These are phyloP conservation scores for Volucella zonaria DNA, from an alignment of 2,888 invertebrate species.

Conservation along the genomic window DNA sequence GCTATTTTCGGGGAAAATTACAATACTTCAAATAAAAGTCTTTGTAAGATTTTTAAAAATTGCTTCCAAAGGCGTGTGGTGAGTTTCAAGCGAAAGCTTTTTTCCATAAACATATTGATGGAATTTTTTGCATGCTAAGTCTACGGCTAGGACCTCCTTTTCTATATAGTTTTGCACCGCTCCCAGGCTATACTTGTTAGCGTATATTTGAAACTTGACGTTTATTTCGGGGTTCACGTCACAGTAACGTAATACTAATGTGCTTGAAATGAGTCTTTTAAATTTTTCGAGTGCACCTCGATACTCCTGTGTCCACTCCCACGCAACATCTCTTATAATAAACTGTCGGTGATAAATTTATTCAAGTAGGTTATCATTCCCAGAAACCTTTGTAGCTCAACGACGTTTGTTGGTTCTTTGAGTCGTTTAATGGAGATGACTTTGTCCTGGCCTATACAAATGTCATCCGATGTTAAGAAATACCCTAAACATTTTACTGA, in stretches of 20 bases:
- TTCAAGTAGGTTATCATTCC: not conserved
- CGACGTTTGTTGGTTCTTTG: not conserved
- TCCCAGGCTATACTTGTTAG: slow-evolving; percentile 20
- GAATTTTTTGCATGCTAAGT: too few relatives aligned
- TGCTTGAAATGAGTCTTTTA: not conserved
- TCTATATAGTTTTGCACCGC: not conserved
- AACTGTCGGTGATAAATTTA: slow-evolving; percentile 9
- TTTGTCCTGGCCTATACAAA: too few relatives aligned
- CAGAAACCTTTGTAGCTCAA: slow-evolving; percentile 8
- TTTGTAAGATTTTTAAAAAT: too few relatives aligned
- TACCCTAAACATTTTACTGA: too few relatives aligned
- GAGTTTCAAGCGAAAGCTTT: too few relatives aligned
- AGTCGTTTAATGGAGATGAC: too few relatives aligned
- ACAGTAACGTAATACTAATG: slow-evolving; percentile 10
- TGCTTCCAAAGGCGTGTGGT: too few relatives aligned
- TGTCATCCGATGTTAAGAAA: too few relatives aligned
- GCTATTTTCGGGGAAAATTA: too few relatives aligned
- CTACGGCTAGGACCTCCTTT: too few relatives aligned
- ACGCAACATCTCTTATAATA: not conserved
- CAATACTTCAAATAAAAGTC: too few relatives aligned
- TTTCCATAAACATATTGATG: too few relatives aligned
- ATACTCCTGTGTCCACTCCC: not conserved
- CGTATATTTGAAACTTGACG: slow-evolving; percentile 19
- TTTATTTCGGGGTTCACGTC: slow-evolving; percentile 5
- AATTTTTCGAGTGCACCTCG: not conserved